Base-by-base conservation (phyloP, 2,797 vertebrate genomes). In the Myotis myotis region DNA sequence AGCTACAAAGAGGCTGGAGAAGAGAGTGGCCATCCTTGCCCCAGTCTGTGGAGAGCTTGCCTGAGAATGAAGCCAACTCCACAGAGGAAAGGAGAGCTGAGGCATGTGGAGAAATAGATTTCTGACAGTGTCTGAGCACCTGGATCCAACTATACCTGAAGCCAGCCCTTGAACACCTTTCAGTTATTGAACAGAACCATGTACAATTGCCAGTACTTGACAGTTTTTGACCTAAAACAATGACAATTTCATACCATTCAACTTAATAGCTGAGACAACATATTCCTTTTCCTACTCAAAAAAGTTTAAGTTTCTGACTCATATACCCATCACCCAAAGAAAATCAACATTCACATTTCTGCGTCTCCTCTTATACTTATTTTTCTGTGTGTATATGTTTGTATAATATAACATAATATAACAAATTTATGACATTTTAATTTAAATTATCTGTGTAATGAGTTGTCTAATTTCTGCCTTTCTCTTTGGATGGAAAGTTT, bases 121-220 rank as follows among this genome's bases (percentile, higher is more conserved):
- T 57, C 79, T 60, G n/a, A 81, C 60, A 36, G 1, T 30, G 11
- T 70, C 60, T 23, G 72, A 87, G 36, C 25, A 15, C 81, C 62
- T 60, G 44, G 90, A 82, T 82, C 78, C 78, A 85, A 15, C 49
- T 19, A 30, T 6, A 74, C 33, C 95, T 90, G 66, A 90, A 95
- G 51, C 17, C 1, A 9, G 4, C 3, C 0, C 17, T 20, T 22
- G 49, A 51, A 68, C 16, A 20, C 8, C 53, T 75, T 89, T 64
- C 15, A 49, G 22, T 83, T 71, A 55, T 62, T 60, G 95, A 41
- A 30, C 12, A 36, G 41, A 82, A 47, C 44, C 33, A 47, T 41
- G 79, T 6, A 6, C 11, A 64, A 57, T 10, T 60, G 38, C n/a
- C 17, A 38, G 22, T 23, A 33, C 38, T 87, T 74, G 71, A 74